A percentile compares a stretch with the other conserved stretches of the same genome.
phyloP scores from a whole-genome alignment of 1,140 invertebrate species.

The Conus ventricosus region DNA sequence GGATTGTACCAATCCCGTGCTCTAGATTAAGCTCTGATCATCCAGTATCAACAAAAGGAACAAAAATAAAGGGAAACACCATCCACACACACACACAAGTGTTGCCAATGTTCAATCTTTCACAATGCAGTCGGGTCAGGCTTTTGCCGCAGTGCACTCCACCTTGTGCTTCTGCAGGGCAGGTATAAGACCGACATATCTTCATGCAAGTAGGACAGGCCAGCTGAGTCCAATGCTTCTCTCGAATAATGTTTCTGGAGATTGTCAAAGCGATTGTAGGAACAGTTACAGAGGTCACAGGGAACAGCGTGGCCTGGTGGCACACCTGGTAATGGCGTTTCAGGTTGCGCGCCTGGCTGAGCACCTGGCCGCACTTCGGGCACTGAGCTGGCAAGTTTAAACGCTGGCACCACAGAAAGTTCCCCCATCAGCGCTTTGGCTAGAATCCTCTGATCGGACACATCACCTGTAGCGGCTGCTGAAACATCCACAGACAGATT shows the following conservation, averaged over 20 bases:
- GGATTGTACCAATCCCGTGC: too few relatives aligned
- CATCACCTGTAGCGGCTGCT: background rate
- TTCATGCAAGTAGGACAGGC: conserved; percentile 23
- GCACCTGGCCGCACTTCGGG: conserved; percentile 35
- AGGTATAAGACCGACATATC: background rate
- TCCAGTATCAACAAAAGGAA: too few relatives aligned
- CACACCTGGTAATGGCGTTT: conserved; percentile 34
- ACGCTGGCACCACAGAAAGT: background rate
- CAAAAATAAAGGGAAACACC: too few relatives aligned
- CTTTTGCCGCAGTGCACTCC: background rate
- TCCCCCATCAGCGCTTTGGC: background rate
- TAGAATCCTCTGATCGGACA: background rate
- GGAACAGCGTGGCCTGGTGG: conserved; percentile 23
- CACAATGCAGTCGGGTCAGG: background rate
- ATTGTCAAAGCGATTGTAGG: conserved; percentile 31
- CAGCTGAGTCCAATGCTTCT: conserved; percentile 25
- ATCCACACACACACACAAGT: too few relatives aligned
- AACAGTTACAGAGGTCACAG: conserved; percentile 21
- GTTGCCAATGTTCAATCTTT: too few relatives aligned
- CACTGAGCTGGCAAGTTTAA: conserved; percentile 19
- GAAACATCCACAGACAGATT: background rate
- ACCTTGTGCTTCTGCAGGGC: background rate
- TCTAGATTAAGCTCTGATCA: too few relatives aligned
- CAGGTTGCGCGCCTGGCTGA: conserved; percentile 37
- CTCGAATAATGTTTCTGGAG: conserved; percentile 25